phyloP scores from a whole-genome alignment of 2,888 invertebrate species.

The Rhaphigaster nebulosa region DNA sequence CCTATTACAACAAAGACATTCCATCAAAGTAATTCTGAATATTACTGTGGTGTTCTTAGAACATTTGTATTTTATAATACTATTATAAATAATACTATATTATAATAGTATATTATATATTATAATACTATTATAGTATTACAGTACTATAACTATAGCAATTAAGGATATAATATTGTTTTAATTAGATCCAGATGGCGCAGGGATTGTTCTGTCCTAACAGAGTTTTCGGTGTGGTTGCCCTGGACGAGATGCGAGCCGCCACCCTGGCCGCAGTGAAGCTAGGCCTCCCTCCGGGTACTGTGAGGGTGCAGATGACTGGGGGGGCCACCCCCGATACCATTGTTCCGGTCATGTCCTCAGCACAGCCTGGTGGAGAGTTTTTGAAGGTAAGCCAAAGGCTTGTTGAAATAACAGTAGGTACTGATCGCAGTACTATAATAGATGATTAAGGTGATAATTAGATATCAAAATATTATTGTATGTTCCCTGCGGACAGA shows the following conservation, averaged over 20 bases:
- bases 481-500: background rate
- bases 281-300: constrained; percentile 60
- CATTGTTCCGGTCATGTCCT: constrained; percentile 63
- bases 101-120: too few species aligned
- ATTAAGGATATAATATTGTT: too few species aligned
- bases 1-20: too few species aligned
- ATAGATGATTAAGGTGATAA: too few species aligned
- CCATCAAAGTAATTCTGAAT: too few species aligned
- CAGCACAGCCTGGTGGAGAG: constrained; percentile 61
- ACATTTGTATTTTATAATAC: too few species aligned
- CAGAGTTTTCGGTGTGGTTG: constrained; percentile 59
- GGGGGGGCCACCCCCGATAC: constrained; percentile 63
- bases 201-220: constrained; percentile 62
- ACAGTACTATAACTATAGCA: too few species aligned
- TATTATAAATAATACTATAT: too few species aligned
- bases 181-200: constrained; percentile 29
- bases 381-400: constrained; percentile 61
- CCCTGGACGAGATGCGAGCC: constrained; percentile 60
- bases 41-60: too few species aligned
- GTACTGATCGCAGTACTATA: too few species aligned
- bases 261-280: constrained; percentile 58
- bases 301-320: constrained; percentile 61
- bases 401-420: background rate
- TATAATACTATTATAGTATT: too few species aligned
- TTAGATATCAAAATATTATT: background rate